Percentiles rank a stretch among this genome's conserved stretches.
Evolutionary conservation across 2,113 vertebrate genomes (phyloP).

Genomic region (Heteronetta atricapilla): DNA sequence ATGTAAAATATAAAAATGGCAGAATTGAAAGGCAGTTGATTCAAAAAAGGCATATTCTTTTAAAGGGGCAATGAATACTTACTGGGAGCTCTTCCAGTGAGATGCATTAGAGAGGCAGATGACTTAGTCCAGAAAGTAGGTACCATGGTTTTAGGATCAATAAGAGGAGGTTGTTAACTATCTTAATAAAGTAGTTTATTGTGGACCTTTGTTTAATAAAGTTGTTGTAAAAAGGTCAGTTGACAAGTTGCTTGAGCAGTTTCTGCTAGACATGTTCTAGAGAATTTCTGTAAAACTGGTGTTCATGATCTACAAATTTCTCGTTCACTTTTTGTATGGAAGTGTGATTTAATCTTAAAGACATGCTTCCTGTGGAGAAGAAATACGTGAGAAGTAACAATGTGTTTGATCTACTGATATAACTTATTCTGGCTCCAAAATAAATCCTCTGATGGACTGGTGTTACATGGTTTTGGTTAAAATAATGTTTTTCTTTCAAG

Average conservation of each 20-base stretch:
- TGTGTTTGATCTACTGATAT: not conserved
- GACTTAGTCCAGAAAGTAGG: not conserved
- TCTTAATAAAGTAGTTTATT: fast-evolving
- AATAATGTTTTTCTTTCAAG: constrained; percentile 74
- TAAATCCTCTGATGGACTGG: not conserved
- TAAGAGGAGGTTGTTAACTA: not conserved
- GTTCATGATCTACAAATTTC: not conserved
- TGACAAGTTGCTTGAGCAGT: not conserved
- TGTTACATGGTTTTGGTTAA: not conserved
- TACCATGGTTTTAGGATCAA: not conserved
- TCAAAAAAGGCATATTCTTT: not conserved
- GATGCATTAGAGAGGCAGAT: not conserved
- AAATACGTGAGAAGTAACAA: not conserved
- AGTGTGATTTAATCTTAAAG: not conserved
- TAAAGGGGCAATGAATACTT: not conserved
- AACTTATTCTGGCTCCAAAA: not conserved
- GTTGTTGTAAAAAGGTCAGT: not conserved
- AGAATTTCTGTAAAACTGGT: not conserved
- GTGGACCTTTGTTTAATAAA: not conserved
- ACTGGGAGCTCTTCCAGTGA: not conserved
- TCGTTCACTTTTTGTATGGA: fast-evolving
- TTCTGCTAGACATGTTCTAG: not conserved
- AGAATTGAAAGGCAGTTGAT: not conserved
- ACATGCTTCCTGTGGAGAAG: not conserved
- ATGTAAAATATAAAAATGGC: not conserved